phyloP scores from a whole-genome alignment of 1,140 invertebrate genomes.

The Chelonus insularis region DNA sequence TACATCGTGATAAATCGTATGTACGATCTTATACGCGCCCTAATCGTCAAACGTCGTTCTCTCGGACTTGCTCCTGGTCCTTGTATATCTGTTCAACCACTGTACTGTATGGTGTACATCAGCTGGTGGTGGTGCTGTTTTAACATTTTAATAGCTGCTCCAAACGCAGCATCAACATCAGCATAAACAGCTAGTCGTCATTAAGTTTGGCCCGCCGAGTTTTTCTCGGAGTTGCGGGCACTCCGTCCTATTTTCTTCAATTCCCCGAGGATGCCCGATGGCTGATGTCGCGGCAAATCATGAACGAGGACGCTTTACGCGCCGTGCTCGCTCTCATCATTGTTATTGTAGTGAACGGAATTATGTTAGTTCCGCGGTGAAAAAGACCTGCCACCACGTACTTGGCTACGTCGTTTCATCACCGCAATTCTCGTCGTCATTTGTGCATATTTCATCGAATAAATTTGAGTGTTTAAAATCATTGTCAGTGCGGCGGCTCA shows the following conservation, averaged over 20 bases:
- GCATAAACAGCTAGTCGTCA: not conserved
- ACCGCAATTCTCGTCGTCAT: not conserved
- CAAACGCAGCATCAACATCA: conserved; percentile 31
- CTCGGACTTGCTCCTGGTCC: not conserved
- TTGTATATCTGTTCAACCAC: not conserved
- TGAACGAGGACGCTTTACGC: conserved; percentile 53
- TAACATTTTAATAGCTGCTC: conserved; percentile 66
- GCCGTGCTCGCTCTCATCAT: conserved; percentile 45
- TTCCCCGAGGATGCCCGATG: conserved; percentile 54
- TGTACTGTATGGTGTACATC: not conserved
- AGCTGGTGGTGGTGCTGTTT: conserved; percentile 53
- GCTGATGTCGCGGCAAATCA: conserved; percentile 50
- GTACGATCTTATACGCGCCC: conserved; percentile 11
- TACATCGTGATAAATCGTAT: not conserved
- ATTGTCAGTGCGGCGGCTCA: conserved; percentile 27
- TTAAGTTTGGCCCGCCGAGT: conserved; percentile 1
- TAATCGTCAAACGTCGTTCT: conserved; percentile 18
- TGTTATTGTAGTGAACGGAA: conserved; percentile 27
- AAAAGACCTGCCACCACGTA: conserved; percentile 23
- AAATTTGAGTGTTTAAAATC: not conserved
- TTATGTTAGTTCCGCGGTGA: conserved; percentile 24
- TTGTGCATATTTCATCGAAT: not conserved
- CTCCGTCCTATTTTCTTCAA: conserved; percentile 29
- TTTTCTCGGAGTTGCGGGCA: conserved; percentile 27
- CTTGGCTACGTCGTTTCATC: not conserved